These are phyloP conservation scores for Barbus barbus DNA, from an alignment of 2,113 vertebrate genomes.

Conservation along the genomic window DNA sequence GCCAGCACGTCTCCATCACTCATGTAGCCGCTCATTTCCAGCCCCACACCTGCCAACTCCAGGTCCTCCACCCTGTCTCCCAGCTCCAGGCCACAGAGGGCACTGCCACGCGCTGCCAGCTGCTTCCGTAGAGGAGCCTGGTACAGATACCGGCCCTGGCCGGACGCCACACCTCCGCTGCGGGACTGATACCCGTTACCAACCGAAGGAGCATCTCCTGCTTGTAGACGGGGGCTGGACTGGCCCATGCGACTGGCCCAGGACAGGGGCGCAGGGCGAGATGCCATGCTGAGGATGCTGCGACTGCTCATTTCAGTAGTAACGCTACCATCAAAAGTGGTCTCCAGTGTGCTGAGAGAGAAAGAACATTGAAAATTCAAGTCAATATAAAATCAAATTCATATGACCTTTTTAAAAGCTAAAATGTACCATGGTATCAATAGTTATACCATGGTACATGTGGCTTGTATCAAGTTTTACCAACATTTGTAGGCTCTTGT, in stretches of 20 bases:
- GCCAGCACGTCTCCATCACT: slow-evolving; percentile 94
- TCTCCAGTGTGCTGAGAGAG: slow-evolving; percentile 86
- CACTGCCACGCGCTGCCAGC: slow-evolving; percentile 80
- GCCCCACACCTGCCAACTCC: slow-evolving; percentile 78
- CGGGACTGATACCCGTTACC: slow-evolving; percentile 85
- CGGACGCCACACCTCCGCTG: slow-evolving; percentile 72
- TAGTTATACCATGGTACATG: background rate
- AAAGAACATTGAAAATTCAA: background rate
- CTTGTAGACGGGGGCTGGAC: slow-evolving; percentile 94
- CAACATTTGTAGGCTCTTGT: background rate
- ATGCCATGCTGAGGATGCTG: slow-evolving; percentile 86
- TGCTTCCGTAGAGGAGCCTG: slow-evolving; percentile 84
- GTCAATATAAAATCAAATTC: background rate
- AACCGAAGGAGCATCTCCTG: slow-evolving; percentile 89
- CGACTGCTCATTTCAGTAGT: slow-evolving; percentile 90
- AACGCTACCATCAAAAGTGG: slow-evolving; percentile 88
- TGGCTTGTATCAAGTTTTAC: background rate
- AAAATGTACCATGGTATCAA: background rate
- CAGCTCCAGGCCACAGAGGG: slow-evolving; percentile 79
- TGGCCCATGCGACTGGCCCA: slow-evolving; percentile 88
- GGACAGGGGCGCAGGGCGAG: slow-evolving; percentile 83
- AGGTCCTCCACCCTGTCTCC: slow-evolving; percentile 82
- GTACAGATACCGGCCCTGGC: slow-evolving; percentile 85
- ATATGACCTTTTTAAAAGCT: background rate
- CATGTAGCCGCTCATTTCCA: slow-evolving; percentile 93